Evolutionary conservation across 2,113 vertebrate genomes (phyloP), one percentile per base, ranked within the genome.

Genomic region (Eurystomus gularis): DNA sequence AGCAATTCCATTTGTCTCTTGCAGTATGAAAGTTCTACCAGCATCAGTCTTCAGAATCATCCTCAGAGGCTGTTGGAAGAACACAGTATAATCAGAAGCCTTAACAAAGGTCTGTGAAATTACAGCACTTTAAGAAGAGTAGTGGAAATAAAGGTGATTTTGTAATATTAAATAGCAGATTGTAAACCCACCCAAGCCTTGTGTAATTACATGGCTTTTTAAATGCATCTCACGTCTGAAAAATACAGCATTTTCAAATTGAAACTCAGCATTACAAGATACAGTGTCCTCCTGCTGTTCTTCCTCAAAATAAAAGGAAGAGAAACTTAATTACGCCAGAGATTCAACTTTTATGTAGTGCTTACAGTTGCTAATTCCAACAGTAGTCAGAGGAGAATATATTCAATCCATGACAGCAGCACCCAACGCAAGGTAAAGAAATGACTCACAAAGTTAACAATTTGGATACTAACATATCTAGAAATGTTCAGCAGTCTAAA

Each of bases 11-110:
- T 88, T 92, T 86, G 70, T 94, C 71, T 96, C 94, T 94, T 70
- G 83, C 84, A 87, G 76, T 81, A 88, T 46, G 21, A 98, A 97
- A n/a, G 98, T 98, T 90, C 98, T 97, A 94, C 48, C 97, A 95
- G 94, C 92, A 82, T 99, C 98, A 94, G 72, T 97, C 97, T 95
- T 99, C 99, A 21, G 98, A 99, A 92, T 99, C 99, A 55, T 98
- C 98, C 51, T 98, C 98, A 61, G 99, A 98, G 97, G 98, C 99
- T 99, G 98, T 91, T 95, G 96, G 97, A 93, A 94, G 40, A 97
- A 97, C 82, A 97, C 33, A 96, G 52, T 75, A 91, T 85, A 82
- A 95, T 98, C 88, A 98, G 92, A 94, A 90, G 31, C 28, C 57
- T 55, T 77, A 51, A 65, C 33, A 79, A 81, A 85, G 40, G 46